Percentiles rank a stretch among this genome's conserved stretches.
These are phyloP conservation scores for Phataginus tricuspis DNA, from an alignment of 2,797 vertebrate genomes.

Conservation along the genomic window DNA sequence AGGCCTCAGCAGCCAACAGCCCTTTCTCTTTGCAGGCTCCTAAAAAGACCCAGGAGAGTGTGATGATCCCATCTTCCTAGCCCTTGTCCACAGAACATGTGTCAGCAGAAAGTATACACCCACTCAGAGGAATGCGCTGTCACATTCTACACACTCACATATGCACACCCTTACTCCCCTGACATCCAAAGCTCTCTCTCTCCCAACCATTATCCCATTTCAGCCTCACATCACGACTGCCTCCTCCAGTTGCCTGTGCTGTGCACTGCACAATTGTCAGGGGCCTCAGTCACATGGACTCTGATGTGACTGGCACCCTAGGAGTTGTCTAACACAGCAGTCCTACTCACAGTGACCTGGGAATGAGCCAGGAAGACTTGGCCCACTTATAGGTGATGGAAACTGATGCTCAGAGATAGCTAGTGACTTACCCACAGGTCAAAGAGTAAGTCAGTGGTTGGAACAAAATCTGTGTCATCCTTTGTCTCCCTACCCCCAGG, in stretches of 20 bases:
- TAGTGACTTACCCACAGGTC: neutral
- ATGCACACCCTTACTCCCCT: neutral
- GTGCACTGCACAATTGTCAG: neutral
- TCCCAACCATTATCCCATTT: neutral
- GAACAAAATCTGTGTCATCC: slow-evolving; percentile 1
- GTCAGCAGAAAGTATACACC: neutral
- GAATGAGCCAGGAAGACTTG: neutral
- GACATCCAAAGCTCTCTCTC: neutral
- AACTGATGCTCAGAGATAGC: slow-evolving; percentile 9
- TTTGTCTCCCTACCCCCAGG: neutral
- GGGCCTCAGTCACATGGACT: neutral
- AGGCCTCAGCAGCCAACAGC: neutral
- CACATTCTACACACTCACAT: neutral
- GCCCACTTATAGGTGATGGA: neutral
- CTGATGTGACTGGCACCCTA: neutral
- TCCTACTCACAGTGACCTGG: neutral
- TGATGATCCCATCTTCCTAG: neutral
- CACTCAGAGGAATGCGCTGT: neutral
- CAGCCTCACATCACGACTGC: neutral
- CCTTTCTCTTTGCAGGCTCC: neutral
- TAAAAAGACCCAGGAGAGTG: neutral
- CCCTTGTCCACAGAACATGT: neutral
- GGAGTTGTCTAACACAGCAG: neutral
- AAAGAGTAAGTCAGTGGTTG: neutral
- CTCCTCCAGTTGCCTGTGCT: neutral